These are phyloP conservation scores for Helostoma temminkii DNA, from an alignment of 2,797 vertebrate species.

Conservation along the genomic window DNA sequence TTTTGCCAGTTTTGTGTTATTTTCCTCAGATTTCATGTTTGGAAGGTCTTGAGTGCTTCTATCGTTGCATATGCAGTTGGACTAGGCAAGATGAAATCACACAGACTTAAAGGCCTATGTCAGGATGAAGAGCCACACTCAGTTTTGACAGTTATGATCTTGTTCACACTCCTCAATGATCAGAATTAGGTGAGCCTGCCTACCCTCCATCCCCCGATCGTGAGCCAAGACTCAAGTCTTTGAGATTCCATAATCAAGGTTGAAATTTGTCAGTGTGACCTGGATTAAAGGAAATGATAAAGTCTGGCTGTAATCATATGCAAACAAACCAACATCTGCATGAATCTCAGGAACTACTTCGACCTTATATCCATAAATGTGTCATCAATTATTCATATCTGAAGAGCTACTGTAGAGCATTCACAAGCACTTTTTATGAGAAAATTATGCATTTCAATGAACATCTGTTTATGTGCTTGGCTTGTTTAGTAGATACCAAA, in stretches of 20 bases:
- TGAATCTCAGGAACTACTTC: constrained; percentile 32
- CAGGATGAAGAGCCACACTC: constrained; percentile 2
- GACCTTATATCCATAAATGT: constrained; percentile 41
- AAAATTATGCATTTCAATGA: constrained; percentile 49
- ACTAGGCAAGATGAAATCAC: constrained; percentile 23
- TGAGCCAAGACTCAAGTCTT: constrained; percentile 11
- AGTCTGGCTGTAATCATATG: not conserved
- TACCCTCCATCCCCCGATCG: not conserved
- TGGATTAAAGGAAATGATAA: not conserved
- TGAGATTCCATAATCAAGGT: constrained; percentile 11
- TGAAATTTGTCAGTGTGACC: constrained; percentile 9
- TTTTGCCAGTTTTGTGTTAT: not conserved
- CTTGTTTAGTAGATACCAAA: not conserved
- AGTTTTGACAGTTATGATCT: constrained; percentile 6
- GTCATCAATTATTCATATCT: constrained; percentile 65
- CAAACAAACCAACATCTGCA: constrained; percentile 48
- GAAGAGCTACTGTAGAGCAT: constrained; percentile 37
- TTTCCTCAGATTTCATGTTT: constrained; percentile 16
- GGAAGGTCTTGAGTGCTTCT: constrained; percentile 1
- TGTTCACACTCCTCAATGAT: constrained; percentile 29
- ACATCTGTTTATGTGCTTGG: constrained; percentile 36
- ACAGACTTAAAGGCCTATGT: constrained; percentile 20
- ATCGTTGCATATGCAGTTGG: not conserved
- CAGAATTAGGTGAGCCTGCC: constrained; percentile 3
- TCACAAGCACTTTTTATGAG: constrained; percentile 39